These are phyloP conservation scores for Smutsia temminckii DNA, from an alignment of 2,797 vertebrate genomes.

Conservation along the genomic window DNA sequence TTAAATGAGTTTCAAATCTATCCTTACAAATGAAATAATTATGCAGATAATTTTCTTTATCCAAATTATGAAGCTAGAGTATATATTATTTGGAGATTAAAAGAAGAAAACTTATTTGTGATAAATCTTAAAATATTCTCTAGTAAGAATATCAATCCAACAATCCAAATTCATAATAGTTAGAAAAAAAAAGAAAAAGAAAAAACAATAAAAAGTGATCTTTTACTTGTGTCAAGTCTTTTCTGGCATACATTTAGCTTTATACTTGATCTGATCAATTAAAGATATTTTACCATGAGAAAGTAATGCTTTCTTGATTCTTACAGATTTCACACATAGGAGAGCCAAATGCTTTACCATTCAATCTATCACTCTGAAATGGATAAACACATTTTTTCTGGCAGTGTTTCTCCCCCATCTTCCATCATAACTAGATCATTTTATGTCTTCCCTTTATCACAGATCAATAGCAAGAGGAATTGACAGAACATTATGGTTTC, in stretches of 20 bases:
- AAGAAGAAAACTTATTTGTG: not conserved
- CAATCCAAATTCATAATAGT: not conserved
- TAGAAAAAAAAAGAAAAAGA: not conserved
- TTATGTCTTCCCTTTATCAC: not conserved
- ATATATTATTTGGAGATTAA: not conserved
- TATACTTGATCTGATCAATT: not conserved
- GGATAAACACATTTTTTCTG: not conserved
- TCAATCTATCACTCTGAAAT: not conserved
- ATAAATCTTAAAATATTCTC: not conserved
- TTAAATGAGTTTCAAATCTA: not conserved
- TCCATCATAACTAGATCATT: not conserved
- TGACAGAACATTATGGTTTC: not conserved
- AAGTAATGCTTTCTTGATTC: not conserved
- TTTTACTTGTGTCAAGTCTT: not conserved
- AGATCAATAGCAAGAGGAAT: not conserved
- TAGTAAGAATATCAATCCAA: not conserved
- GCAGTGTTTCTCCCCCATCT: not conserved
- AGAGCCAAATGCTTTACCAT: not conserved
- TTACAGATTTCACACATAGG: not conserved
- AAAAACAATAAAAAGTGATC: not conserved
- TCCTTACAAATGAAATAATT: not conserved
- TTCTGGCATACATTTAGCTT: not conserved
- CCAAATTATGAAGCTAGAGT: not conserved
- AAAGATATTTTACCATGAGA: not conserved
- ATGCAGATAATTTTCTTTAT: not conserved